Conservation (phyloP, 2,797 vertebrate species). For the Myotis planiceps region DNA sequence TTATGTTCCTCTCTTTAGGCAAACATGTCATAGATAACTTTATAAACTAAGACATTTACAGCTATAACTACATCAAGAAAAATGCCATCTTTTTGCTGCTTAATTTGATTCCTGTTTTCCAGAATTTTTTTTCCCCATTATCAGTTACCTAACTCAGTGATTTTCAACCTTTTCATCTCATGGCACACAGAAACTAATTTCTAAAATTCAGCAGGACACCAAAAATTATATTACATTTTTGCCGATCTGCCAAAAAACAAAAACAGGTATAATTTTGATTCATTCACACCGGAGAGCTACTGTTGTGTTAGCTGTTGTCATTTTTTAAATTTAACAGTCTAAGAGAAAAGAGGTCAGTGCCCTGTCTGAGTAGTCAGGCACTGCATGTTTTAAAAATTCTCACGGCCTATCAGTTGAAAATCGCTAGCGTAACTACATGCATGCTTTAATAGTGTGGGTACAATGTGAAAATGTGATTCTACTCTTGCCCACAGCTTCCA, state of each 20-base stretch:
- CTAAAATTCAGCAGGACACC: neutral
- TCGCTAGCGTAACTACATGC: neutral
- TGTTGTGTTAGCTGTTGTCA: neutral
- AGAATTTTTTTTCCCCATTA: neutral
- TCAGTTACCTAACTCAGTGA: neutral
- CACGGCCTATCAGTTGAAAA: neutral
- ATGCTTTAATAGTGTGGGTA: neutral
- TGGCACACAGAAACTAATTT: neutral
- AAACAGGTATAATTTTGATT: neutral
- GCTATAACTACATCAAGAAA: conserved; percentile 31
- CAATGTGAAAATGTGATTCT: neutral
- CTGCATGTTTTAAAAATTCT: neutral
- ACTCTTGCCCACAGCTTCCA: neutral
- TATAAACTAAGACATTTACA: neutral
- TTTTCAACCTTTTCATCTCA: neutral
- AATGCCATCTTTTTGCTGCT: conserved; percentile 28
- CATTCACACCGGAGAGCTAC: neutral
- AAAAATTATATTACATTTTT: neutral
- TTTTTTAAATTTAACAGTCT: neutral
- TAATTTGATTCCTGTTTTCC: neutral
- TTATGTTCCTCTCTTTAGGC: conserved; percentile 60
- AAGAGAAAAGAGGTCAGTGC: neutral
- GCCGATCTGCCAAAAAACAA: neutral
- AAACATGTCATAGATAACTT: conserved; percentile 70
- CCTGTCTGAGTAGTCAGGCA: neutral